Evolutionary conservation across 2,113 vertebrate genomes (phyloP), one percentile per base, ranked within the genome.

Genomic region (Grus americana): DNA sequence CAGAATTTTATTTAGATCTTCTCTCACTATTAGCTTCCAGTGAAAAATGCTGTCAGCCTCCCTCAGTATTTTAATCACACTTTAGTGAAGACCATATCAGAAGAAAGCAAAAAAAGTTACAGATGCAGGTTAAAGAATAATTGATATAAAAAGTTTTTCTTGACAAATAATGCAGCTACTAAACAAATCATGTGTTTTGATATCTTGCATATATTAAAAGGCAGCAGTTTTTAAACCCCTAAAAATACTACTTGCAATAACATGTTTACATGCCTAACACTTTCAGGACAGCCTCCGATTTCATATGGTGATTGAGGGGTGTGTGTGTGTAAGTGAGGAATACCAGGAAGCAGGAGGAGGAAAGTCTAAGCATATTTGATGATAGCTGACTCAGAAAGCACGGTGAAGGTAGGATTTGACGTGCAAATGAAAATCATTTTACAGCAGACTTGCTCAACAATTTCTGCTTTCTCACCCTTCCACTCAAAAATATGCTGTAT

Each of bases 1-100:
- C 34, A 57, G 54, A 19, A 40, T 80, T 92, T 72, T 59, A 78
- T 72, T 92, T 38, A 90, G 74, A 23, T 93, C 58, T 65, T 79
- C 30, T 57, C 66, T 68, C 34, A 6, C 62, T 79, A 84, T 63
- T 17, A 71, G n/a, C 62, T 76, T 54, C 49, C 73, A 44, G 22
- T 40, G 40, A 89, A 85, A 85, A 93, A 87, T 22, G 40, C 68
- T 49, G 19, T 67, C 75, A 80, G 62, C 16, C 29, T 36, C 52
- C 24, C 32, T 67, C 62, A 47, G 5, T 5, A 17, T 55, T 80
- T 72, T 70, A 90, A 86, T 27, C 55, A n/a, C 19, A 54, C 34
- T 40, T 55, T 6, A 71, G 52, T 11, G 7, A 74, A 52, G 18
- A 63, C 6, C 1, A 0, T 22, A 59, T 18, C 38, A 72, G 57